Conservation (phyloP, 2,797 vertebrate genomes). For the Rhinatrema bivittatum region DNA sequence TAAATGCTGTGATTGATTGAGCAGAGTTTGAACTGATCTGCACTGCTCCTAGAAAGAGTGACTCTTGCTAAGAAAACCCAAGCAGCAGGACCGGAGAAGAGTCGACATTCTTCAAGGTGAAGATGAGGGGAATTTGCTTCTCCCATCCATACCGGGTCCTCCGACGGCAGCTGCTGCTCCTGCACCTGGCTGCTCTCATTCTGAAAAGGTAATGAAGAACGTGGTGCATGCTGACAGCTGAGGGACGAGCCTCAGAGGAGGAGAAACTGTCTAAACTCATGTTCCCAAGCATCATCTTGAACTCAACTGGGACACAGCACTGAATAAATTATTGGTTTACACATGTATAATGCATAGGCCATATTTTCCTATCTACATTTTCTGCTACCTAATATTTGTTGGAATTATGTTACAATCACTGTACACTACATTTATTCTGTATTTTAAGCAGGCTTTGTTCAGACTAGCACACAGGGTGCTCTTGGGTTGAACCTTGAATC, state of each 20-base stretch:
- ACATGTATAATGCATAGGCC: conserved; percentile 31
- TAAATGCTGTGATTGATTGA: no score
- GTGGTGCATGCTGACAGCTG: background rate
- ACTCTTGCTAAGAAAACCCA: background rate
- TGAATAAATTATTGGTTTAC: conserved; percentile 4
- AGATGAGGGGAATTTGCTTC: background rate
- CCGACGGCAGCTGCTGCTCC: rapidly evolving
- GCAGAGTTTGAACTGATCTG: no score
- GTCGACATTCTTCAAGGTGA: background rate
- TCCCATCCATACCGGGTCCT: no score
- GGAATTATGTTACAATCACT: no score
- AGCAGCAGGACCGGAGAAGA: background rate
- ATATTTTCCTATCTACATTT: conserved; percentile 29
- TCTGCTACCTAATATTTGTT: no score
- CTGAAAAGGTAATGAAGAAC: background rate
- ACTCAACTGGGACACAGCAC: background rate
- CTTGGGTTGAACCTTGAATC: no score
- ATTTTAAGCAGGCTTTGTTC: no score
- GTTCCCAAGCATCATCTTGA: conserved; percentile 9
- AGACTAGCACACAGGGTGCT: no score
- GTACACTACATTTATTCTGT: no score
- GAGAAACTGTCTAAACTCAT: rapidly evolving
- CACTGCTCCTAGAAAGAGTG: no score
- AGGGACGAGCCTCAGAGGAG: conserved; percentile 3
- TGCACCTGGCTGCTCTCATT: no score